phyloP scores from a whole-genome alignment of 1,140 invertebrate genomes.

The Galendromus occidentalis region DNA sequence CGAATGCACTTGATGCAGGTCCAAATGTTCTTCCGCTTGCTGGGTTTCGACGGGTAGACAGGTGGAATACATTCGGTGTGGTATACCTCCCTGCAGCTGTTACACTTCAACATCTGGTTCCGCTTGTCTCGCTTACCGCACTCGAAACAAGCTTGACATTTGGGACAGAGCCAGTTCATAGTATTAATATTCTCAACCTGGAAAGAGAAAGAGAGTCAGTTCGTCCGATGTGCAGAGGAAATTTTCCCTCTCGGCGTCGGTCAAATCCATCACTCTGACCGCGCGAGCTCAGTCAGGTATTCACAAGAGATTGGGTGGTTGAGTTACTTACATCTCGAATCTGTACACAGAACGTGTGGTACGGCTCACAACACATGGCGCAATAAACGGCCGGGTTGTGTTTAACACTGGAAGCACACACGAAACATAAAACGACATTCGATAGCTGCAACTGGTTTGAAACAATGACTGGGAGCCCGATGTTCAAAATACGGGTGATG shows the following conservation, averaged over 20 bases:
- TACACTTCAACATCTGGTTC: slow-evolving; percentile 4
- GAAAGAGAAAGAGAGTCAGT: too few species aligned
- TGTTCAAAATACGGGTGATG: background rate
- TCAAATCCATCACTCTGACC: too few species aligned
- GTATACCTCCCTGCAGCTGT: background rate
- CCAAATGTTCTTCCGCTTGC: background rate
- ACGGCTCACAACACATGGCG: slow-evolving; percentile 10
- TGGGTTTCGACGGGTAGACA: background rate
- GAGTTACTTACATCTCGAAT: background rate
- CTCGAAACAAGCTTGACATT: background rate
- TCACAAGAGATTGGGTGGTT: too few species aligned
- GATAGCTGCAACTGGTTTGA: background rate
- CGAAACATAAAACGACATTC: background rate
- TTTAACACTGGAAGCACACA: slow-evolving; percentile 7
- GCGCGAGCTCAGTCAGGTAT: too few species aligned
- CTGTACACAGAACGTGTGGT: slow-evolving; percentile 9
- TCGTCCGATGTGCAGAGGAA: too few species aligned
- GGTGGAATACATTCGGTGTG: slow-evolving; percentile 2
- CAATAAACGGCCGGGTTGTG: slow-evolving; percentile 3
- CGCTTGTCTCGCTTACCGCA: background rate
- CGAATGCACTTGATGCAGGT: background rate
- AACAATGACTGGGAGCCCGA: background rate
- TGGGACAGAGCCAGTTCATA: background rate
- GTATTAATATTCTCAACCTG: background rate
- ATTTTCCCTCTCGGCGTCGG: too few species aligned